Conservation (phyloP, 2,797 vertebrate genomes). For the Peromyscus melanophrys region DNA sequence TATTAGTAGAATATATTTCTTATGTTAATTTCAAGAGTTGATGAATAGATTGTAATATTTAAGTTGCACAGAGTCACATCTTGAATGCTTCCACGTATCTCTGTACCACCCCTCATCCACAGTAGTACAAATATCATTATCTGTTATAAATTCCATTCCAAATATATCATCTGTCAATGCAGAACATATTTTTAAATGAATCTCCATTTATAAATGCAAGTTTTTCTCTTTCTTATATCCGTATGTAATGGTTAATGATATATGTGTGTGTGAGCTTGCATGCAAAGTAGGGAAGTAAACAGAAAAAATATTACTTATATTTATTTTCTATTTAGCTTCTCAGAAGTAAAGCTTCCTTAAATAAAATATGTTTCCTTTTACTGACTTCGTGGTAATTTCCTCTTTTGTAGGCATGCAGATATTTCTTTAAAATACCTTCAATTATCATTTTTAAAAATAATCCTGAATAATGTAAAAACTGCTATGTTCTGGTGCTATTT, state of each 20-base stretch:
- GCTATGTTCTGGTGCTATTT: background rate
- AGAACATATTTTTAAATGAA: background rate
- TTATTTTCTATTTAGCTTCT: constrained; percentile 27
- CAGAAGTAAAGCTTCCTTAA: constrained; percentile 1
- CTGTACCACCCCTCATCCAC: background rate
- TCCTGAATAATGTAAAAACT: background rate
- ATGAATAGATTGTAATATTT: constrained; percentile 10
- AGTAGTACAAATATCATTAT: background rate
- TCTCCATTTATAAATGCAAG: background rate
- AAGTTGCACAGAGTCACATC: background rate
- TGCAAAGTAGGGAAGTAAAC: background rate
- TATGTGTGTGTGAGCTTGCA: background rate
- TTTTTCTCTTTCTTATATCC: constrained; percentile 4
- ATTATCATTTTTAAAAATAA: background rate
- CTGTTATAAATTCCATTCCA: background rate
- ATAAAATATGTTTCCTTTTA: background rate
- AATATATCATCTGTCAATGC: background rate
- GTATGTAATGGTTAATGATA: background rate
- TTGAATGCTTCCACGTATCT: background rate
- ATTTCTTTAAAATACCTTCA: constrained; percentile 29
- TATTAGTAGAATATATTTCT: background rate
- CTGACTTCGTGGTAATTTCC: background rate
- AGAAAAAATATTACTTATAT: background rate
- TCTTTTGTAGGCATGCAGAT: background rate
- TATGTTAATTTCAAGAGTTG: background rate